Conservation (phyloP, 2,888 invertebrate species). For the Tipula unca region DNA sequence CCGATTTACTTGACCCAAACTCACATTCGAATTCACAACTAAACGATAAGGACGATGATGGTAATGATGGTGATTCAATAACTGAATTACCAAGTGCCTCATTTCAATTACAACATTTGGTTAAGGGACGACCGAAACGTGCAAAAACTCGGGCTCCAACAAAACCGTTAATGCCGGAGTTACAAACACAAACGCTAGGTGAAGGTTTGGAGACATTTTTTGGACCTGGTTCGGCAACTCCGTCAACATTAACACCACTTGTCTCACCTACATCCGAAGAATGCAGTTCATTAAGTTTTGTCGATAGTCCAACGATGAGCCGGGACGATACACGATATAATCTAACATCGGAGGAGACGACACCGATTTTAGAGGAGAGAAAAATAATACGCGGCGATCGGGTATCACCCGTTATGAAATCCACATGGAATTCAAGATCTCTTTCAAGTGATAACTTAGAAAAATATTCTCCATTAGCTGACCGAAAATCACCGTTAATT, state of each 20-base stretch:
- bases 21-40: constrained; percentile 38
- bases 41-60: constrained; percentile 37
- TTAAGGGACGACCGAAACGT: constrained; percentile 72
- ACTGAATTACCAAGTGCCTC: constrained; percentile 75
- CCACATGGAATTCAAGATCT: constrained; percentile 50
- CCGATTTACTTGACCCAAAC: constrained; percentile 64
- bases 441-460: constrained; percentile 59
- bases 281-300: constrained; percentile 47
- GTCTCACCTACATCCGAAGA: constrained; percentile 61
- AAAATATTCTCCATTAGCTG: constrained; percentile 54
- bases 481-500: constrained; percentile 47
- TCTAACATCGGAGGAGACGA: constrained; percentile 44
- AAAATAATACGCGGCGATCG: constrained; percentile 48
- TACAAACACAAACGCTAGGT: constrained; percentile 46
- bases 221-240: constrained; percentile 60
- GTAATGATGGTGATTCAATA: constrained; percentile 71
- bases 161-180: constrained; percentile 49
- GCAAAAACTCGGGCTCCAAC: constrained; percentile 85
- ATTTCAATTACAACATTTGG: constrained; percentile 76
- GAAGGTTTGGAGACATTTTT: constrained; percentile 69
- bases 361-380: constrained; percentile 47
- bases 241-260: constrained; percentile 52
- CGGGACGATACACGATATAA: constrained; percentile 45
- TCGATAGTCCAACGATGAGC: constrained; percentile 47
- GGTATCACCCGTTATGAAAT: constrained; percentile 52